A percentile compares a stretch with the other conserved stretches of the same genome.
Evolutionary conservation across 2,888 invertebrate species (phyloP).

Genomic region (Epirrita christyi): DNA sequence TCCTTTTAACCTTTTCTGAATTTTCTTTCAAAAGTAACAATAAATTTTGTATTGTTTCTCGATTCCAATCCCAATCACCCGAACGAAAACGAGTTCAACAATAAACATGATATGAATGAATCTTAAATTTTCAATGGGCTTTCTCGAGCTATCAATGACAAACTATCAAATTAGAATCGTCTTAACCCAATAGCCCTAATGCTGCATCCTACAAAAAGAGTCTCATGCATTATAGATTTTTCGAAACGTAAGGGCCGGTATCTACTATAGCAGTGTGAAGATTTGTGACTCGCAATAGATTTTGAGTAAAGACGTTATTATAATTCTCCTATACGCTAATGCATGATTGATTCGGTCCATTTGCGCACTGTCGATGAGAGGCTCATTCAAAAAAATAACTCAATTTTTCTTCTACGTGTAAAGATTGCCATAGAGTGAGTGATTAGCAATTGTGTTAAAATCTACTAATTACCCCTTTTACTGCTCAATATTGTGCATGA

Average conservation of each 20-base stretch:
- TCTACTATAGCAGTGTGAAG: neutral
- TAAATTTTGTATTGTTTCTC: neutral
- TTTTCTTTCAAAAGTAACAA: no score
- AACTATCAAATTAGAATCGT: slow-evolving; percentile 23
- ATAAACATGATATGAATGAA: slow-evolving; percentile 9
- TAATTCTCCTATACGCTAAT: no score
- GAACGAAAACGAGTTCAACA: neutral
- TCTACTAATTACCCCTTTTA: no score
- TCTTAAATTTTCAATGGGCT: slow-evolving; percentile 16
- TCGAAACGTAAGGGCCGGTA: slow-evolving; percentile 7
- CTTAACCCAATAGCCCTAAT: slow-evolving; percentile 34
- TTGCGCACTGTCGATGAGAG: no score
- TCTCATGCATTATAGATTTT: slow-evolving; percentile 36
- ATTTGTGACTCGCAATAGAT: no score
- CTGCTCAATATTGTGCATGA: neutral
- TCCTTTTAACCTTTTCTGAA: no score
- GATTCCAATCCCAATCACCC: neutral
- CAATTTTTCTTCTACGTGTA: no score
- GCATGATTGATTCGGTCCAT: no score
- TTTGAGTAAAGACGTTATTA: no score
- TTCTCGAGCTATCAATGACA: slow-evolving; percentile 27
- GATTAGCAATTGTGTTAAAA: no score
- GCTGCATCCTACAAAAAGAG: slow-evolving; percentile 40
- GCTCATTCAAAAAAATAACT: no score
- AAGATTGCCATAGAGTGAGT: no score